These are phyloP conservation scores for Synanthedon tipuliformis DNA, from an alignment of 2,888 invertebrate genomes.

Conservation along the genomic window DNA sequence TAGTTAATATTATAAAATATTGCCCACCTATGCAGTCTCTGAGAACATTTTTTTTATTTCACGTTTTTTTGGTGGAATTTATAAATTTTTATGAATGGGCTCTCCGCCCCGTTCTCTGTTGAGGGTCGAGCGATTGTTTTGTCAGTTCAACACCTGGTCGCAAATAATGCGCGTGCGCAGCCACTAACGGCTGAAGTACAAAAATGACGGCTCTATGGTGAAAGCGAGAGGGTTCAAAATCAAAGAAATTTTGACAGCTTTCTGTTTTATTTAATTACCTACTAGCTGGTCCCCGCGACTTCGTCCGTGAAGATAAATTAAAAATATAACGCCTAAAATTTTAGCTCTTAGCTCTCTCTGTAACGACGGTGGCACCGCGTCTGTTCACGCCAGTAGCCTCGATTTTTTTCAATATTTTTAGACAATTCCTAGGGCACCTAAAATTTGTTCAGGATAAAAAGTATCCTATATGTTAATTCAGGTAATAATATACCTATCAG, in stretches of 20 bases:
- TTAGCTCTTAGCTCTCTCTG: no score
- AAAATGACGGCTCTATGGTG: not conserved
- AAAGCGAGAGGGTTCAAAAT: not conserved
- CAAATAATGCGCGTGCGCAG: slow-evolving; percentile 51
- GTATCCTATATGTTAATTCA: no score
- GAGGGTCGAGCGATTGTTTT: slow-evolving; percentile 65
- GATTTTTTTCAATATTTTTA: no score
- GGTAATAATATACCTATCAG: no score
- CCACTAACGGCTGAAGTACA: slow-evolving; percentile 29
- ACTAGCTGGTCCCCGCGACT: no score
- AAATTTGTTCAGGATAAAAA: no score
- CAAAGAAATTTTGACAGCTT: not conserved
- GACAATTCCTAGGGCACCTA: no score
- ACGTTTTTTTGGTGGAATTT: slow-evolving; percentile 51
- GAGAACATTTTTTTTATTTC: slow-evolving; percentile 33
- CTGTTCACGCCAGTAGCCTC: no score
- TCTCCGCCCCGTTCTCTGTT: slow-evolving; percentile 54
- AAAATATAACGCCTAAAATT: no score
- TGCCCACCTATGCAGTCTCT: slow-evolving; percentile 40
- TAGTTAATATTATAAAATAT: slow-evolving; percentile 67
- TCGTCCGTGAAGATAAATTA: no score
- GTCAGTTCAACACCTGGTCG: slow-evolving; percentile 66
- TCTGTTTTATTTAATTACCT: no score
- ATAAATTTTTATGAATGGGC: slow-evolving; percentile 53
- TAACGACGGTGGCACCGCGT: no score